A percentile compares a stretch with the other conserved stretches of the same genome.
These are phyloP conservation scores for Poeciliopsis prolifica DNA, from an alignment of 2,113 vertebrate genomes.

Conservation along the genomic window DNA sequence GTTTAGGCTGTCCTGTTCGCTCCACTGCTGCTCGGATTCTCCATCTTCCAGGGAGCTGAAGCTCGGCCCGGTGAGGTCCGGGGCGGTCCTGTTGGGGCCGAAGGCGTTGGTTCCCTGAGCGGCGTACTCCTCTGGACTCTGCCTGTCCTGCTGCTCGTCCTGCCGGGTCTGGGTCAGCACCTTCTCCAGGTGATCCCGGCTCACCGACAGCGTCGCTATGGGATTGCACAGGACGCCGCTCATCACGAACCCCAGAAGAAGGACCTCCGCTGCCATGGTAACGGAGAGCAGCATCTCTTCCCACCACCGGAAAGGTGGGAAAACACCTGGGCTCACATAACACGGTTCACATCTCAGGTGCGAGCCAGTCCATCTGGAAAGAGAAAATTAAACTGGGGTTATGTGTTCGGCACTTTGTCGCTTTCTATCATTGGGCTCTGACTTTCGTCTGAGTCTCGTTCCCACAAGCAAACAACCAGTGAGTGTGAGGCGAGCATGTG, in stretches of 20 bases:
- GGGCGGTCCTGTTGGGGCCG: constrained; percentile 81
- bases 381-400: constrained; percentile 71
- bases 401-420: constrained; percentile 56
- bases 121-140: constrained; percentile 72
- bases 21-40: constrained; percentile 80
- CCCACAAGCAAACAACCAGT: constrained; percentile 35
- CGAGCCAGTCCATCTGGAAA: constrained; percentile 78
- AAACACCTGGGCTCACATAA: constrained; percentile 87
- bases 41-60: constrained; percentile 76
- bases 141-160: constrained; percentile 76
- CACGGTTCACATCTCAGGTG: constrained; percentile 79
- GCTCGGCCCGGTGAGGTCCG: constrained; percentile 79
- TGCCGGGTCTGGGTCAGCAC: constrained; percentile 84
- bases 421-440: constrained; percentile 45
- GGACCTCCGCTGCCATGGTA: constrained; percentile 92
- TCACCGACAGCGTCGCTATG: constrained; percentile 84
- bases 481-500: constrained; percentile 36
- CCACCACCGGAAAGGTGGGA: constrained; percentile 87
- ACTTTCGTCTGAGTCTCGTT: constrained; percentile 33
- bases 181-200: constrained; percentile 71
- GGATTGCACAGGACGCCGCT: constrained; percentile 85
- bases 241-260: constrained; percentile 91
- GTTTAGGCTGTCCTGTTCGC: constrained; percentile 74
- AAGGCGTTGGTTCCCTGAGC: constrained; percentile 77
- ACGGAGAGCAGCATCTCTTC: constrained; percentile 88